These are phyloP conservation scores for Harpagus bidentatus DNA, from an alignment of 2,113 vertebrate genomes.

Conservation along the genomic window DNA sequence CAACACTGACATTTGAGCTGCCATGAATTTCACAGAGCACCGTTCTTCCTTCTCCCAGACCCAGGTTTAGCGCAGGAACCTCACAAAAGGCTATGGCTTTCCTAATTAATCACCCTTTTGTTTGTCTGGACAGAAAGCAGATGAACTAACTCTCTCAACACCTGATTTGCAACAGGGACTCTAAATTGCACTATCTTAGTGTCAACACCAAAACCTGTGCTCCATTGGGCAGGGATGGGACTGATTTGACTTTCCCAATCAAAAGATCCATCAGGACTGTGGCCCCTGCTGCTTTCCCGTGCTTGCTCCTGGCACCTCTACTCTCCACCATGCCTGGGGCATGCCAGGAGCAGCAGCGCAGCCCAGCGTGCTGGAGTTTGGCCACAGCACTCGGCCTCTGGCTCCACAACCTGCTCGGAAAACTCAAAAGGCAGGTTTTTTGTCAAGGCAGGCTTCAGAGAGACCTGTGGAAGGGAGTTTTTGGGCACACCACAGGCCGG, in stretches of 20 bases:
- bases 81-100: neutral
- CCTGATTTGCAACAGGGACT: neutral
- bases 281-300: accelerated
- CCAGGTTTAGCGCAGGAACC: neutral
- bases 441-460: neutral
- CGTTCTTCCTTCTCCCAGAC: accelerated
- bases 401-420: accelerated
- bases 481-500: neutral
- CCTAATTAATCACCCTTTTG: neutral
- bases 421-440: neutral
- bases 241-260: neutral
- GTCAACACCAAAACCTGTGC: neutral
- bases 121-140: neutral
- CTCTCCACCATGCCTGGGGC: neutral
- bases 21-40: neutral
- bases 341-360: neutral
- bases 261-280: neutral
- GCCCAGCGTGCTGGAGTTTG: neutral
- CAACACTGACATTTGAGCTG: neutral
- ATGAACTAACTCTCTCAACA: neutral
- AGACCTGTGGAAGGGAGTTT: neutral
- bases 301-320: neutral
- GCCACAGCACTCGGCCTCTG: neutral
- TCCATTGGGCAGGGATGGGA: neutral
- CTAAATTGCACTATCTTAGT: neutral